A percentile compares a stretch with the other conserved stretches of the same genome.
Conservation (phyloP, 2,113 vertebrate species). For the Saguinus imperator region DNA sequence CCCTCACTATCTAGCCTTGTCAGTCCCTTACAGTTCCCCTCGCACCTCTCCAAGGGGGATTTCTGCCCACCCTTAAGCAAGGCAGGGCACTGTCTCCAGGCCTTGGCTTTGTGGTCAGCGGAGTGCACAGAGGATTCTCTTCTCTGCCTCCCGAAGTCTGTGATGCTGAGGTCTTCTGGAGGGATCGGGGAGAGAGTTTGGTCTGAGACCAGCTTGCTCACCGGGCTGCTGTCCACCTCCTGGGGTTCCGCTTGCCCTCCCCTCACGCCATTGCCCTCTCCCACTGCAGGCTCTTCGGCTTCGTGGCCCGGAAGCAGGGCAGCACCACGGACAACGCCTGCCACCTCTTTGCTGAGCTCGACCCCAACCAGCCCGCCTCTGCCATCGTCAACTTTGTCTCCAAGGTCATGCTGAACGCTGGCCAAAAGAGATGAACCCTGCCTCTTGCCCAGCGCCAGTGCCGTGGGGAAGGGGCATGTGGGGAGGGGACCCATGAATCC, state of each 20-base stretch:
- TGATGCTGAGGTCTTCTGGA: not conserved
- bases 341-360: conserved; percentile 97
- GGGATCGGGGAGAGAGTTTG: accelerated
- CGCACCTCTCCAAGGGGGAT: not conserved
- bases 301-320: conserved; percentile 97
- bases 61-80: not conserved
- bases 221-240: not conserved
- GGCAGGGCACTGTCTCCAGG: not conserved
- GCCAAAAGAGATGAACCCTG: conserved; percentile 93
- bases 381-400: conserved; percentile 99
- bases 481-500: conserved; percentile 59
- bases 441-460: conserved; percentile 57
- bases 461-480: conserved; percentile 26
- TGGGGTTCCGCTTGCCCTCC: not conserved
- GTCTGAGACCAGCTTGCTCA: not conserved
- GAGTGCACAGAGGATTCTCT: conserved; percentile 77
- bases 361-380: conserved; percentile 94
- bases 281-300: conserved; percentile 93
- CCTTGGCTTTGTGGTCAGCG: not conserved
- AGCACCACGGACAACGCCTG: conserved; percentile 98
- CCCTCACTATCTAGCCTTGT: not conserved
- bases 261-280: not conserved
- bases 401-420: conserved; percentile 91
- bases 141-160: accelerated
- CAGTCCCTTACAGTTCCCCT: not conserved